Percentiles rank a stretch among this genome's conserved stretches.
Conservation (phyloP, 2,888 invertebrate genomes). For the Mantis religiosa region DNA sequence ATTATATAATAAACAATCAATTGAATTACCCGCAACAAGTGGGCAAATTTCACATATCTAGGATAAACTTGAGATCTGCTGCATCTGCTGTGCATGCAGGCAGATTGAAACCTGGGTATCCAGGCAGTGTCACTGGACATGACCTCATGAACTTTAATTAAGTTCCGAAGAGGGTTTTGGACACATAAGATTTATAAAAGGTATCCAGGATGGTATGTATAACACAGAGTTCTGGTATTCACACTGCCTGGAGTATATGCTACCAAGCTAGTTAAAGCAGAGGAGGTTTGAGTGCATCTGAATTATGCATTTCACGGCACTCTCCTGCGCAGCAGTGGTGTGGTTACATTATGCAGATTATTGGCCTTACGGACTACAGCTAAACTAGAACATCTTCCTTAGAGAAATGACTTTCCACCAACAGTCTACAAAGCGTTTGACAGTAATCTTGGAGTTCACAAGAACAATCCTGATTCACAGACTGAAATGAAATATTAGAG, state of each 20-base stretch:
- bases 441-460: background rate
- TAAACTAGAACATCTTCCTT: background rate
- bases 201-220: background rate
- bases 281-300: conserved; percentile 13
- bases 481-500: background rate
- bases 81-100: too few relatives aligned
- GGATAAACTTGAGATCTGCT: too few relatives aligned
- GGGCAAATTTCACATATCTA: too few relatives aligned
- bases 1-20: too few relatives aligned
- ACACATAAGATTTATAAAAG: background rate
- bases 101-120: too few relatives aligned
- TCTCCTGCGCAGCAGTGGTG: background rate
- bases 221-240: background rate
- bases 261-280: conserved; percentile 13
- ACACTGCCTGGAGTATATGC: background rate
- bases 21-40: too few relatives aligned
- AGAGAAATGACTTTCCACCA: background rate
- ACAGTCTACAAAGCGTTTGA: background rate
- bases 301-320: conserved; percentile 18
- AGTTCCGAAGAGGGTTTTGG: background rate
- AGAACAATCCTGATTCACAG: background rate
- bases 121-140: too few relatives aligned
- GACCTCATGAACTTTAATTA: background rate
- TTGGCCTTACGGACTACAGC: background rate
- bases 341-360: conserved; percentile 17